Evolutionary conservation across 2,113 vertebrate genomes (phyloP), one percentile per base, ranked within the genome.

Genomic region (Zapornia atra): DNA sequence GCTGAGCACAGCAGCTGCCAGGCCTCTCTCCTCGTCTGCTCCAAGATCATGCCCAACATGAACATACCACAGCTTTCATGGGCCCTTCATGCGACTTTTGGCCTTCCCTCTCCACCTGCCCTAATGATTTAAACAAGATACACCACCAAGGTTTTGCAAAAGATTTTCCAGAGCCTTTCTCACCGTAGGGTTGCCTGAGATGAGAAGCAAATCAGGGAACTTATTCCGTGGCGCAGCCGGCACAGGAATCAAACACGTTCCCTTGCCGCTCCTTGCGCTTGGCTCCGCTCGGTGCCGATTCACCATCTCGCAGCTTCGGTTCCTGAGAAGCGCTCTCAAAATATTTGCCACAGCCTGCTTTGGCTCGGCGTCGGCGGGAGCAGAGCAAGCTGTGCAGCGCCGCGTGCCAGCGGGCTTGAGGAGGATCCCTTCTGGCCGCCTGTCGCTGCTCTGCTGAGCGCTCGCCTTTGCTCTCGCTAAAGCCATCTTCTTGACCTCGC

Each of bases 301-400:
- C 93, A 91, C 92, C 91, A 96, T 94, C 95, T 97, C 21, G 15
- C 95, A 95, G 93, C 95, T 94, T 96, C 10, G 2, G 85, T 94
- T 92, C 84, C 86, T 15, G 63, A 3, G 3, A 95, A 94, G 73
- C 65, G 48, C 86, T 94, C 95, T 95, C 84, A 82, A 96, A 96
- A 96, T 94, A 92, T 96, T 96, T 96, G 95, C 96, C 86, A 85
- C 84, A 96, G 94, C 9, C 91, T 89, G 77, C 73, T 87, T 91
- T 87, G 72, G 83, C 94, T 94, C 19, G 11, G 85, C 91, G 85
- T 63, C 84, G 82, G 64, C 5, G 0, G 73, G 84, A 95, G 89
- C 38, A 72, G 87, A 95, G 84, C 93, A 96, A 96, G 95, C 96
- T 97, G 96, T 92, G 91, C 91, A 31, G 69, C 26, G 13, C 61